Conservation (phyloP, 1,140 invertebrate genomes). For the Pinna nobilis region DNA sequence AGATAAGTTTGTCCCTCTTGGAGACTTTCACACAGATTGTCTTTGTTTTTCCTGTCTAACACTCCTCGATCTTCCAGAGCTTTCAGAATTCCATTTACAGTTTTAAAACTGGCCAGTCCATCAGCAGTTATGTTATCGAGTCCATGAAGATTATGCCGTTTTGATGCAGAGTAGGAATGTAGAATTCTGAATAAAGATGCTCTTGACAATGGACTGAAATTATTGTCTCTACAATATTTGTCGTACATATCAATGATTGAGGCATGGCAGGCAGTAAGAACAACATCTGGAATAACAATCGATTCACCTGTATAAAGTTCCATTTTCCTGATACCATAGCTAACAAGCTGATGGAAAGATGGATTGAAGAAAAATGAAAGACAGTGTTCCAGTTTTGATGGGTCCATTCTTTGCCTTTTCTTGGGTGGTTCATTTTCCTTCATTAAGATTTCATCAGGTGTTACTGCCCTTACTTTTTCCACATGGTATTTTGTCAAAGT, state of each 20-base stretch:
- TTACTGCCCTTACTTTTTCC: background rate
- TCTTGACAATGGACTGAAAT: slow-evolving; percentile 1
- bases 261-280: slow-evolving; percentile 17
- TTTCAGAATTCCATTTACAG: background rate
- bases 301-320: slow-evolving; percentile 5
- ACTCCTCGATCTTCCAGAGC: background rate
- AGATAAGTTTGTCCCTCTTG: too few species aligned
- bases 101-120: slow-evolving; percentile 4
- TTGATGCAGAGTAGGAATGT: slow-evolving; percentile 15
- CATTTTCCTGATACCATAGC: slow-evolving; percentile 15
- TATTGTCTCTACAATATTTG: slow-evolving; percentile 1
- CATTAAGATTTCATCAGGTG: slow-evolving; percentile 5
- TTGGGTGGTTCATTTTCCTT: slow-evolving; percentile 9
- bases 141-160: slow-evolving; percentile 7
- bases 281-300: slow-evolving; percentile 12
- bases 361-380: slow-evolving; percentile 20
- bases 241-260: slow-evolving; percentile 10
- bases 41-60: background rate
- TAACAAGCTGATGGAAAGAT: slow-evolving; percentile 5
- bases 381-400: slow-evolving; percentile 16
- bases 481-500: background rate
- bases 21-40: too few species aligned
- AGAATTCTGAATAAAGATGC: slow-evolving; percentile 25
- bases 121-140: slow-evolving; percentile 34
- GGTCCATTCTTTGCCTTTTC: slow-evolving; percentile 18